phyloP scores from a whole-genome alignment of 92 coral and sea anemone species.

The Desmophyllum pertusum region DNA sequence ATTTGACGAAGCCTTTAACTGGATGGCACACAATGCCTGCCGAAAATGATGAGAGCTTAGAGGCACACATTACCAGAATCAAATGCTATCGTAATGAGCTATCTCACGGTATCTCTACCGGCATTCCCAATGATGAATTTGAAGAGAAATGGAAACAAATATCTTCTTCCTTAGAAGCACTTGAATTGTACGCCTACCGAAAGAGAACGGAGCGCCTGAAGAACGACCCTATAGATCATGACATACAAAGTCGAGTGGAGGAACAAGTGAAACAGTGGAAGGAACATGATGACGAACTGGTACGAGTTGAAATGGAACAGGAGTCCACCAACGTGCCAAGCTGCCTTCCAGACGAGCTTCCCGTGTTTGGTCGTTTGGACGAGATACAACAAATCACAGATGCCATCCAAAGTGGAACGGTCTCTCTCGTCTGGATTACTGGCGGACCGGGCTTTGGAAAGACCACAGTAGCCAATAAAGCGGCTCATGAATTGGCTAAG shows the following conservation, averaged over 20 bases:
- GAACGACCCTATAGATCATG: constrained; percentile 9
- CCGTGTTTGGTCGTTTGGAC: constrained; percentile 11
- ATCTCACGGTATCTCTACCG: constrained; percentile 41
- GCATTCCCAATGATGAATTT: constrained; percentile 19
- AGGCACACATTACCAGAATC: constrained; percentile 52
- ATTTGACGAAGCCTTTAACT: constrained; percentile 29
- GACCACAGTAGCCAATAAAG: constrained; percentile 40
- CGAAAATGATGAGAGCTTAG: constrained; percentile 31
- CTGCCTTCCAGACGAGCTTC: constrained; percentile 25
- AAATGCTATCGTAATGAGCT: constrained; percentile 52
- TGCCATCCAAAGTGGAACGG: neutral
- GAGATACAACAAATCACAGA: constrained; percentile 12
- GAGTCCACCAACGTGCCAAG: neutral
- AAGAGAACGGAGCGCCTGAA: constrained; percentile 11
- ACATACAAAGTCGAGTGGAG: neutral
- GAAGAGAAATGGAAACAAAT: constrained; percentile 42
- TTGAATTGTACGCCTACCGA: constrained; percentile 28
- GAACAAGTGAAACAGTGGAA: no score
- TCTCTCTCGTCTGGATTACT: constrained; percentile 32
- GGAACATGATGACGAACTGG: no score
- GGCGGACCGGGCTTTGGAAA: constrained; percentile 65
- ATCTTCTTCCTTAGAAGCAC: constrained; percentile 18
- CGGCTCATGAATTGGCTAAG: constrained; percentile 13
- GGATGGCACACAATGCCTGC: constrained; percentile 69
- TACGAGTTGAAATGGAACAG: neutral